phyloP scores from a whole-genome alignment of 2,797 vertebrate genomes.

The Coendou prehensilis region DNA sequence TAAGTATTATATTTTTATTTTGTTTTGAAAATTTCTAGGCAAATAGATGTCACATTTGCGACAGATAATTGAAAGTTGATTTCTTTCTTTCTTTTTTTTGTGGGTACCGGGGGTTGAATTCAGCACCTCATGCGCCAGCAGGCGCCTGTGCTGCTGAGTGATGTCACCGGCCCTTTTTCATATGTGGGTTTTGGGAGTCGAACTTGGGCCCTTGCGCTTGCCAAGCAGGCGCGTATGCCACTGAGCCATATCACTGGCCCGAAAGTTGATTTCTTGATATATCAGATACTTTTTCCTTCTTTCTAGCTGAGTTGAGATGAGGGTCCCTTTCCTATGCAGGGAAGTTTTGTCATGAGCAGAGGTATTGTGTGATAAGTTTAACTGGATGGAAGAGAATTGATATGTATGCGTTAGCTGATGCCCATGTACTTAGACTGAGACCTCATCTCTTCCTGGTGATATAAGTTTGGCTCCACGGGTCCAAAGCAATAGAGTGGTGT shows the following conservation, averaged over 20 bases:
- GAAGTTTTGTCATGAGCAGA: constrained; percentile 17
- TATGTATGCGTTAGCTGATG: background rate
- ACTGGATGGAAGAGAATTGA: background rate
- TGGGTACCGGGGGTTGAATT: too few species aligned
- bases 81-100: background rate
- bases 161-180: too few species aligned
- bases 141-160: too few species aligned
- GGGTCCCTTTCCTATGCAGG: background rate
- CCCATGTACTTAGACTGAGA: background rate
- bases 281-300: background rate
- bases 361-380: background rate
- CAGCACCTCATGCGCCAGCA: too few species aligned
- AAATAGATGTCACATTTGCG: constrained; percentile 28
- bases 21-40: constrained; percentile 35
- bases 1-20: background rate
- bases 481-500: background rate
- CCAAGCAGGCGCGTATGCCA: too few species aligned
- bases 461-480: background rate
- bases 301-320: background rate
- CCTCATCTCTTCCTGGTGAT: constrained; percentile 2
- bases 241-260: too few species aligned
- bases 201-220: too few species aligned
- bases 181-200: too few species aligned
- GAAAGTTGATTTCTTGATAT: background rate
- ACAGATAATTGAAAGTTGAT: constrained; percentile 15